Percentiles rank a stretch among this genome's conserved stretches.
These are phyloP conservation scores for Cacatua alba DNA, from an alignment of 2,113 vertebrate species.

Conservation along the genomic window DNA sequence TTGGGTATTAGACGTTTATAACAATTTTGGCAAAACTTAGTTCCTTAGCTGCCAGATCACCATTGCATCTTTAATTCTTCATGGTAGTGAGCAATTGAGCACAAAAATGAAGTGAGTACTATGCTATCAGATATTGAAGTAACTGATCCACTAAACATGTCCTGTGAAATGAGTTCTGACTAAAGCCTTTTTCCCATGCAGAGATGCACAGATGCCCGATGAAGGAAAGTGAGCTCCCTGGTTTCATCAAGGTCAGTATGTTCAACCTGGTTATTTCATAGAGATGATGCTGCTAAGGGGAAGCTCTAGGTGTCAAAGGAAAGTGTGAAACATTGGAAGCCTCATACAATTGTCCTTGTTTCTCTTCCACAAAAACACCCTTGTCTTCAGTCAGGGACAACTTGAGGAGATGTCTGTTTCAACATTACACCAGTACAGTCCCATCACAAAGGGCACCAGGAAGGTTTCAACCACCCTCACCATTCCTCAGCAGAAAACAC, in stretches of 20 bases:
- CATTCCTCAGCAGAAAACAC: neutral
- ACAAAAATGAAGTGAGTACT: neutral
- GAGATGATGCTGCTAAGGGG: neutral
- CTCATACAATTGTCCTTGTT: neutral
- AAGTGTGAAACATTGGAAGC: neutral
- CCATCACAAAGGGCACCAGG: neutral
- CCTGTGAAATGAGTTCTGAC: neutral
- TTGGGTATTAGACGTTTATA: neutral
- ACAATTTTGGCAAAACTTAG: neutral
- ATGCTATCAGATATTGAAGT: neutral
- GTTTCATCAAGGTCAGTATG: neutral
- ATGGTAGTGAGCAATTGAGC: neutral
- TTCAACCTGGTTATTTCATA: neutral
- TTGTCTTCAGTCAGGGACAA: neutral
- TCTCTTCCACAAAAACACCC: neutral
- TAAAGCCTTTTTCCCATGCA: neutral
- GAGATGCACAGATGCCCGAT: neutral
- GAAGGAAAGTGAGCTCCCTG: neutral
- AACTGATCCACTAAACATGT: neutral
- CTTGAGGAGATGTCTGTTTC: neutral
- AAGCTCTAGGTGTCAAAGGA: neutral
- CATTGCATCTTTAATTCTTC: neutral
- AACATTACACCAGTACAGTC: neutral
- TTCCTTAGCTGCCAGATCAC: neutral
- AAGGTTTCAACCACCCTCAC: neutral